Conservation (phyloP, 2,888 invertebrate species). For the Drosophila hamatofila region DNA sequence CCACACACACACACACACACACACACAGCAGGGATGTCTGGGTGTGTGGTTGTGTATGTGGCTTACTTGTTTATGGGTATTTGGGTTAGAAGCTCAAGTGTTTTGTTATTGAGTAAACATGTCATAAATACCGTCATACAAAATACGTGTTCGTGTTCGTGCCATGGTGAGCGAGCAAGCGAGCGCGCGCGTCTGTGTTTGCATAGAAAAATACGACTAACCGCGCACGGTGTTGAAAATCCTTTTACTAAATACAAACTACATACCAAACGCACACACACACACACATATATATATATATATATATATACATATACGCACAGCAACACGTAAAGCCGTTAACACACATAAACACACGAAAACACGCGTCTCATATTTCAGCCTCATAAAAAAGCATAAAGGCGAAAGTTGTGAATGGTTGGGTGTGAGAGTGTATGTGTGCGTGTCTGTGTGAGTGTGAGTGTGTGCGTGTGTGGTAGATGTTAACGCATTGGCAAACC, state of each 20-base stretch:
- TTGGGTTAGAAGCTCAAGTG: conserved; percentile 76
- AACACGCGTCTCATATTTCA: conserved; percentile 64
- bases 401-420: conserved; percentile 34
- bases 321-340: conserved; percentile 48
- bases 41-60: conserved; percentile 33
- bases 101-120: conserved; percentile 75
- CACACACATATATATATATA: background rate
- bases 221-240: conserved; percentile 57
- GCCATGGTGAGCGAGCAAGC: conserved; percentile 21
- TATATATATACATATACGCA: conserved; percentile 5
- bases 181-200: conserved; percentile 57
- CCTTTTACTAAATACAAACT: conserved; percentile 74
- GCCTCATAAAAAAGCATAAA: conserved; percentile 63
- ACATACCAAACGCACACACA: conserved; percentile 29
- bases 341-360: conserved; percentile 32
- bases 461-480: conserved; percentile 13
- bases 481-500: conserved; percentile 36
- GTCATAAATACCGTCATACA: conserved; percentile 73
- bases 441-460: background rate
- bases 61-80: conserved; percentile 72
- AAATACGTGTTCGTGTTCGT: conserved; percentile 71
- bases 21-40: background rate
- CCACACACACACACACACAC: conserved; percentile 2
- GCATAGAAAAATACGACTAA: conserved; percentile 57
- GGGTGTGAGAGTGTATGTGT: background rate